Base-by-base conservation (phyloP, 2,888 invertebrate species). In the Ellobium chinense region DNA sequence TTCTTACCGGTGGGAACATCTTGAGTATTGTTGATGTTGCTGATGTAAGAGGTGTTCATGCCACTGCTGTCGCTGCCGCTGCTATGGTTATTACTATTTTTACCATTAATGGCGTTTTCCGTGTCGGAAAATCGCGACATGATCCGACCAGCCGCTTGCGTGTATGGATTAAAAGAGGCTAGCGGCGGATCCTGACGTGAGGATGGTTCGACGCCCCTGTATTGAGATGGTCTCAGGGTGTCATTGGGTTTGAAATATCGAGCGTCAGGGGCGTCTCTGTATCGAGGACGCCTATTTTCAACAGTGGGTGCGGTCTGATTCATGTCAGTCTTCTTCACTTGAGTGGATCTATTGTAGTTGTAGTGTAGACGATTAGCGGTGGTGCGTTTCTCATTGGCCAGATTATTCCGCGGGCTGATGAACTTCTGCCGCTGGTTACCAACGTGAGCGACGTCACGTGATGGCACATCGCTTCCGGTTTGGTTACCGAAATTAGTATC, bases 81-180 rank as follows among this genome's bases (percentile, higher is more conserved):
- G 18, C 46, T 46, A 46, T 18, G 7, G 18, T 46, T 46, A 46
- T 46, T 46, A 31, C 31, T 63, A 29, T 31, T 63, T 31, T 34
- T 24, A 14, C 39, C 56, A 24, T 54, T 21, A 0, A 65, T 65
- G 1, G 56, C 29, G 24, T 75, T 21, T 65, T 75, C 65, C 12
- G 74, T 74, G 29, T 74, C 74, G 27, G 75, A 54, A 31, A 75
- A 39, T n/a, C 75, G 31, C 1, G 75, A 75, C n/a, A 75, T 54
- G 27, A 75, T 75, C 21, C 75, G 24, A 54, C 65, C 75, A 4
- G 75, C 75, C 0, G 65, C 65, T 5, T 75, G 65, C n/a, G 37
- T 31, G 56, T 75, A 75, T 24, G 74, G 63, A n/a, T 74, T 74
- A 18, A 18, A 24, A 36, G 37, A 36, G 14, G 27, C 27, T 4